phyloP scores from a whole-genome alignment of 2,113 vertebrate species.

The Pipra filicauda region DNA sequence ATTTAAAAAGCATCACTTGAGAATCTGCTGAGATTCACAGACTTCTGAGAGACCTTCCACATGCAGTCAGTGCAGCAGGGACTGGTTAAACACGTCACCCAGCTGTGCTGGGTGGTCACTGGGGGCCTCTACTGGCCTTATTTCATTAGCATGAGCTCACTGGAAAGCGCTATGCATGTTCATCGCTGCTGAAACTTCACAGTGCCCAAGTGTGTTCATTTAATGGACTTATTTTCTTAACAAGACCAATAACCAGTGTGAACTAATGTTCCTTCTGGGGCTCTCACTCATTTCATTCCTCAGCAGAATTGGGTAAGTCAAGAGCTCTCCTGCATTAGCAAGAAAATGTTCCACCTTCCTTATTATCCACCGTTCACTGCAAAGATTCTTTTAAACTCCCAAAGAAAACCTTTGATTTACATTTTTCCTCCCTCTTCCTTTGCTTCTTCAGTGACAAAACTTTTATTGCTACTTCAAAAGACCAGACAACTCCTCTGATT shows the following conservation, averaged over 20 bases:
- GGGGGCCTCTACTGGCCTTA: neutral
- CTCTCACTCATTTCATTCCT: neutral
- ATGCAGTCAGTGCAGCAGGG: neutral
- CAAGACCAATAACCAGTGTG: neutral
- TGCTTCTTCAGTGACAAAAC: neutral
- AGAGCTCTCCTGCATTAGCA: conserved; percentile 1
- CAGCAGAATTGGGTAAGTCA: conserved; percentile 13
- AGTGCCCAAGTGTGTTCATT: neutral
- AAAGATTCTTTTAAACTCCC: neutral
- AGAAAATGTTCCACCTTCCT: conserved; percentile 17
- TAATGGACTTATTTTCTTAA: conserved; percentile 34
- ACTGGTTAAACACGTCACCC: neutral
- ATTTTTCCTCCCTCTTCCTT: neutral
- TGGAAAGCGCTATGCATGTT: neutral
- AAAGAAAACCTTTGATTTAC: conserved; percentile 18
- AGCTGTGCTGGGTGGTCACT: neutral
- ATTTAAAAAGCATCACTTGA: conserved; percentile 21
- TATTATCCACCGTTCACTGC: neutral
- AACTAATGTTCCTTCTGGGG: neutral
- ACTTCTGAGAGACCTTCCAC: neutral
- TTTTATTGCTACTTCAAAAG: neutral
- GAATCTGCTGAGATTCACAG: neutral
- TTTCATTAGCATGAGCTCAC: neutral
- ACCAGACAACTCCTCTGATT: neutral
- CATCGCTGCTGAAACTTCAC: neutral